These are phyloP conservation scores for Anhinga anhinga DNA, from an alignment of 2,113 vertebrate species.

Conservation along the genomic window DNA sequence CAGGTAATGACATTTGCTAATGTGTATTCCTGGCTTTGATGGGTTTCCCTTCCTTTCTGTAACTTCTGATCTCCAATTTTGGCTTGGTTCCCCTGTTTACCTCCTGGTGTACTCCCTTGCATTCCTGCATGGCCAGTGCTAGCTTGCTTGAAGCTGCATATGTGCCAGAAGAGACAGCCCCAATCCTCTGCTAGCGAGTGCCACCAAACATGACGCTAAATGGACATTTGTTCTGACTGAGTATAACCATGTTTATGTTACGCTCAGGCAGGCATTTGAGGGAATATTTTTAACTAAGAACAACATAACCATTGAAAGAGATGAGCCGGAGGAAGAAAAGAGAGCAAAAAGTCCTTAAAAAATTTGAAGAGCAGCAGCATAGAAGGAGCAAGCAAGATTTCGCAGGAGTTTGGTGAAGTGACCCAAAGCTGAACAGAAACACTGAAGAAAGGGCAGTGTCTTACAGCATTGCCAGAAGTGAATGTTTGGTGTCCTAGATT, in stretches of 20 bases:
- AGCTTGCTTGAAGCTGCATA: neutral
- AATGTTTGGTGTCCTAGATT: neutral
- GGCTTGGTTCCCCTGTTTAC: neutral
- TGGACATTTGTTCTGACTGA: neutral
- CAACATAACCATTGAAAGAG: neutral
- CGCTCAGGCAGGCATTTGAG: neutral
- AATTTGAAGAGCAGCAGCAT: neutral
- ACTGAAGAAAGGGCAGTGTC: neutral
- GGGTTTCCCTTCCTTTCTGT: neutral
- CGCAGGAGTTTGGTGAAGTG: neutral
- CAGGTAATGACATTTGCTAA: neutral
- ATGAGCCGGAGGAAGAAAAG: neutral
- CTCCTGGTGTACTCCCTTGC: neutral
- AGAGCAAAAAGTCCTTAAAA: neutral
- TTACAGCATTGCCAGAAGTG: neutral
- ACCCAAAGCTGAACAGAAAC: neutral
- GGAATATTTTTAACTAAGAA: neutral
- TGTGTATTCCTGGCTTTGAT: neutral
- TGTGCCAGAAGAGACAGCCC: neutral
- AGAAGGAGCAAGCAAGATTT: neutral
- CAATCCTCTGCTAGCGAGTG: neutral
- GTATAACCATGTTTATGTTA: neutral
- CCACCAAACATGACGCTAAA: rapidly evolving
- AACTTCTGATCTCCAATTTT: neutral
- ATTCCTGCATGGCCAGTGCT: neutral